phyloP scores from a whole-genome alignment of 1,140 invertebrate species.

The Anadara kagoshimensis region DNA sequence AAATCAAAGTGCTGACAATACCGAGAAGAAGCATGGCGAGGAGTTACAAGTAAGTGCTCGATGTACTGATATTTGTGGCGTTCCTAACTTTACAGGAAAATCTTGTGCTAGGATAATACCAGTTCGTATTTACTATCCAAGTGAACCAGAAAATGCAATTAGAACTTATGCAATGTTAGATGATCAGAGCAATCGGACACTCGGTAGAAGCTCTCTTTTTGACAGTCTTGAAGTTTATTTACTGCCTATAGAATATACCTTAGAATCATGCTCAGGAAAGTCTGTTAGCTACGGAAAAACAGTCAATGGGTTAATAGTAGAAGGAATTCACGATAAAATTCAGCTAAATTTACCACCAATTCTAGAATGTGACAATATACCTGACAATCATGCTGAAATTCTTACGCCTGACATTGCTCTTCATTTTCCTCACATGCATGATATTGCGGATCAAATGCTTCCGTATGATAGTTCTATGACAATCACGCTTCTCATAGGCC shows the following conservation, averaged over 20 bases:
- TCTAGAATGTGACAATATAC: slow-evolving; percentile 33
- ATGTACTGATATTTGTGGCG: slow-evolving; percentile 15
- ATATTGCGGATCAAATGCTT: slow-evolving; percentile 13
- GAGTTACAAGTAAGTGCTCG: slow-evolving; percentile 1
- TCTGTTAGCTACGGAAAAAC: slow-evolving; percentile 5
- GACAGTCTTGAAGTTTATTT: background rate
- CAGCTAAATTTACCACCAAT: slow-evolving; percentile 9
- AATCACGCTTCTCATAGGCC: slow-evolving; percentile 30
- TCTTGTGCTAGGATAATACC: slow-evolving; percentile 33
- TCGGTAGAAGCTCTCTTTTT: background rate
- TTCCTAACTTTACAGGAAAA: slow-evolving; percentile 12
- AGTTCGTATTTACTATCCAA: slow-evolving; percentile 6
- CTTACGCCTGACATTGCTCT: slow-evolving; percentile 19
- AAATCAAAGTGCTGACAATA: background rate
- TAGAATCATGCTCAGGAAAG: slow-evolving; percentile 18
- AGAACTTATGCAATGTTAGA: slow-evolving; percentile 27
- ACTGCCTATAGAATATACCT: background rate
- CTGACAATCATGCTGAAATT: slow-evolving; percentile 29
- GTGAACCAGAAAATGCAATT: background rate
- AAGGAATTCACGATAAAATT: slow-evolving; percentile 1
- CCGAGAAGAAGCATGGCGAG: slow-evolving; percentile 6
- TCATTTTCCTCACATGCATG: slow-evolving; percentile 18
- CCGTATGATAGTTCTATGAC: background rate
- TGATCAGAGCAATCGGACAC: slow-evolving; percentile 29
- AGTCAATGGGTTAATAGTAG: slow-evolving; percentile 8